Conservation (phyloP, 2,113 vertebrate genomes). For the Uropsilus gracilis region DNA sequence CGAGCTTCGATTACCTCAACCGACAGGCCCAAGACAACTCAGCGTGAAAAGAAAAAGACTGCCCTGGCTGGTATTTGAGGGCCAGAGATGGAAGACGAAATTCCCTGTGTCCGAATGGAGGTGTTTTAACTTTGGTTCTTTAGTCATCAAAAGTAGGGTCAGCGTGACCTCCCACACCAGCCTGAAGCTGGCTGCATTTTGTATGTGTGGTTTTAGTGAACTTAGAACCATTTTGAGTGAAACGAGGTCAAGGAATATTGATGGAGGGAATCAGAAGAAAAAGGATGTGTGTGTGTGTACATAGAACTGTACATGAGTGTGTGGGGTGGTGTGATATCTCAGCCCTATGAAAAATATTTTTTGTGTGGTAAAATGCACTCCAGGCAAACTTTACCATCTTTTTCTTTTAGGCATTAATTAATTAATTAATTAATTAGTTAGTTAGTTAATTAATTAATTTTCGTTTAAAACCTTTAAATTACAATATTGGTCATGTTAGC, state of each 20-base stretch:
- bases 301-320: no score
- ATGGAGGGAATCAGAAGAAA: background rate
- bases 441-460: no score
- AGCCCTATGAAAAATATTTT: no score
- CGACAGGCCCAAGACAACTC: slow-evolving; percentile 70
- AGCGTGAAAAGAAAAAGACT: slow-evolving; percentile 13
- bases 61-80: background rate
- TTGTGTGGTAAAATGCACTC: no score
- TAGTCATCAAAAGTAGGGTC: background rate
- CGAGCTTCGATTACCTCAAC: slow-evolving; percentile 76
- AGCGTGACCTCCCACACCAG: background rate
- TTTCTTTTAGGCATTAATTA: no score
- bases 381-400: no score
- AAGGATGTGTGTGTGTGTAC: background rate
- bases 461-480: no score
- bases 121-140: background rate
- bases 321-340: no score
- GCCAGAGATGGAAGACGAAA: slow-evolving; percentile 14
- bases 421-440: no score
- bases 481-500: no score
- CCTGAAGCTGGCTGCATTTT: background rate
- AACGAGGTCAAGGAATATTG: background rate
- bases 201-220: background rate
- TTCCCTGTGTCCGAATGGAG: background rate
- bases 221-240: background rate